Evolutionary conservation across 2,113 vertebrate species (phyloP), one percentile per base, ranked within the genome.

Genomic region (Leptobrachium leishanense): DNA sequence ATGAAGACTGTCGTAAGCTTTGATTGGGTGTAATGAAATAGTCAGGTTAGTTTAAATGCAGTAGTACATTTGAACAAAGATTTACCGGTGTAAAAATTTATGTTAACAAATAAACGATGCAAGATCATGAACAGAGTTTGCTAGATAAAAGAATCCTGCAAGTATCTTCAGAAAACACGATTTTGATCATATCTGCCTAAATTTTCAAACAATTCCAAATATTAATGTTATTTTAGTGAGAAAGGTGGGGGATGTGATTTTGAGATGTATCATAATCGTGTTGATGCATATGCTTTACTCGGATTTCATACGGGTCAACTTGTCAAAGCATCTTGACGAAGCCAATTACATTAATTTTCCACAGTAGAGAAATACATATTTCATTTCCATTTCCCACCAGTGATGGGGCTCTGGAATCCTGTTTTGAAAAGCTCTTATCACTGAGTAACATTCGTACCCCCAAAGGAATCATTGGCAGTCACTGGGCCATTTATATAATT

Each of bases 401-500:
- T 90, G 90, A 94, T 89, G 91, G 94, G 90, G 94, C 94, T 92
- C 92, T 89, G 93, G 94, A 92, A 94, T 93, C 90, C 88, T 88
- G 91, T 93, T 92, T 95, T 92, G 86, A 92, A 92, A 94, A 90
- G 94, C 90, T 92, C 93, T 98, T 98, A 97, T 98, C 96, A 93
- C 95, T 93, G 93, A 95, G 94, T 95, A 96, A 94, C 96, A 97
- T 93, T 95, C 93, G 85, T 93, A 94, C 93, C 94, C 95, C 95
- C 88, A 92, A 90, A 95, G 95, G 94, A 95, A 92, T 93, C 91
- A 90, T 92, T 94, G 93, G 94, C 91, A 95, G 95, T 94, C 91
- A 93, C 94, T 94, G 94, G 94, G 90, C 95, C 93, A 93, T 94
- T 94, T 95, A 96, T 95, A 95, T 94, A 95, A 95, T 94, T 94